Evolutionary conservation across 2,113 vertebrate species (phyloP).

Genomic region (Cariama cristata): DNA sequence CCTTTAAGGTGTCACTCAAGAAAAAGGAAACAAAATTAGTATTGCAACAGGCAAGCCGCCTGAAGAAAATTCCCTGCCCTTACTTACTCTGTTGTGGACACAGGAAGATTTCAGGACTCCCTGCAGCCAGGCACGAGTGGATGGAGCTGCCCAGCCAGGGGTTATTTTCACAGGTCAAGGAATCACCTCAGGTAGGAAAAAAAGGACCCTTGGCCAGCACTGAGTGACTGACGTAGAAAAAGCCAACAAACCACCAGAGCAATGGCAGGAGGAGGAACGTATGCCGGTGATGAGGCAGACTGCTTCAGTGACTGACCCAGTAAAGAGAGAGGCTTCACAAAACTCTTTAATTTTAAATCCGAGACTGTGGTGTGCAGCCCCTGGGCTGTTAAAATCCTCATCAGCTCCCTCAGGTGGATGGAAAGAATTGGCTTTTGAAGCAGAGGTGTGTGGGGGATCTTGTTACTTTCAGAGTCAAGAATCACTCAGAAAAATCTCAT

Average conservation of each 20-base stretch:
- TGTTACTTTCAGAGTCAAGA: background rate
- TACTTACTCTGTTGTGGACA: too few relatives aligned
- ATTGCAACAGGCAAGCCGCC: background rate
- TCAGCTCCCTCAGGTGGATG: background rate
- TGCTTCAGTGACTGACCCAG: background rate
- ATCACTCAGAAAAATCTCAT: background rate
- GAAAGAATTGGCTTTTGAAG: background rate
- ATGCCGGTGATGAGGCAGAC: rapidly evolving
- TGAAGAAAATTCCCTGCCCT: background rate
- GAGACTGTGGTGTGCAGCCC: background rate
- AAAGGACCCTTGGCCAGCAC: background rate
- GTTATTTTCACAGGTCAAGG: background rate
- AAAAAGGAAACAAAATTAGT: background rate
- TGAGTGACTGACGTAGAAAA: rapidly evolving
- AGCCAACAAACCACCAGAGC: background rate
- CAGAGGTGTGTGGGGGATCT: background rate
- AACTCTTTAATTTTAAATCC: background rate
- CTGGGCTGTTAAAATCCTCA: background rate
- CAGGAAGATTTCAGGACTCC: background rate
- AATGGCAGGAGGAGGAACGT: background rate
- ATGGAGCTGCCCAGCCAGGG: rapidly evolving
- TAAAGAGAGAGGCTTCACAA: background rate
- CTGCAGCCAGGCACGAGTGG: rapidly evolving
- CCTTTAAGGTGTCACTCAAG: background rate
- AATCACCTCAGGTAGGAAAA: background rate